These are phyloP conservation scores for Oligia strigilis DNA, from an alignment of 2,888 invertebrate species.

Conservation along the genomic window DNA sequence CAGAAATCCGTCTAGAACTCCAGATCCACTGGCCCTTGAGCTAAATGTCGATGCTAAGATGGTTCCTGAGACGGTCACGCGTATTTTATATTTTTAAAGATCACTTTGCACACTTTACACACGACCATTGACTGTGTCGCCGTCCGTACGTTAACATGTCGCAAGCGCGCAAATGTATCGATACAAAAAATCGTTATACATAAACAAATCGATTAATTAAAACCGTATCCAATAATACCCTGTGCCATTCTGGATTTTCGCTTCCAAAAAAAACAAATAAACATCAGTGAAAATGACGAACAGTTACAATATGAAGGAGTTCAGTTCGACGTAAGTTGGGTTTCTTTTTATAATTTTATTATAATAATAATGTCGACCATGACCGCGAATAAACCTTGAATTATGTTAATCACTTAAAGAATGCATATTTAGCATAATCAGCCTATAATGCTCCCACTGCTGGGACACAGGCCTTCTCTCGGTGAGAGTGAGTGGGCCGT, in stretches of 20 bases:
- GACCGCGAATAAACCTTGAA: constrained; percentile 11
- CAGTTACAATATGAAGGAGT: constrained; percentile 87
- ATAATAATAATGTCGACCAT: neutral
- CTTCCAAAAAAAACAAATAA: constrained; percentile 27
- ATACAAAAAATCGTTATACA: constrained; percentile 67
- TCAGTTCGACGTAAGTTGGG: constrained; percentile 87
- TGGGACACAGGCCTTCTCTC: neutral
- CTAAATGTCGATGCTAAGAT: constrained; percentile 68
- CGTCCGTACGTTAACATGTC: constrained; percentile 77
- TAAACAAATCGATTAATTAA: constrained; percentile 64
- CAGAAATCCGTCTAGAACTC: constrained; percentile 34
- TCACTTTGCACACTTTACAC: constrained; percentile 67
- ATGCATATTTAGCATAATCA: neutral
- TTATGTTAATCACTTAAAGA: neutral
- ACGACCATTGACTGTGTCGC: constrained; percentile 75
- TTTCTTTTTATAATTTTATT: constrained; percentile 25
- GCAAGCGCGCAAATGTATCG: constrained; percentile 72
- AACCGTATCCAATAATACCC: constrained; percentile 35
- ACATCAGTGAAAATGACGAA: constrained; percentile 81
- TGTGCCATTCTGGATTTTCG: constrained; percentile 58
- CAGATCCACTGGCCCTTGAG: constrained; percentile 64
- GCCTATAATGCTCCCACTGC: neutral
- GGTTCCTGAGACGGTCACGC: constrained; percentile 68
- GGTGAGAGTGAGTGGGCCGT: neutral
- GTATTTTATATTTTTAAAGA: constrained; percentile 77